phyloP scores from a whole-genome alignment of 2,888 invertebrate genomes.

The Ptychoptera albimana region DNA sequence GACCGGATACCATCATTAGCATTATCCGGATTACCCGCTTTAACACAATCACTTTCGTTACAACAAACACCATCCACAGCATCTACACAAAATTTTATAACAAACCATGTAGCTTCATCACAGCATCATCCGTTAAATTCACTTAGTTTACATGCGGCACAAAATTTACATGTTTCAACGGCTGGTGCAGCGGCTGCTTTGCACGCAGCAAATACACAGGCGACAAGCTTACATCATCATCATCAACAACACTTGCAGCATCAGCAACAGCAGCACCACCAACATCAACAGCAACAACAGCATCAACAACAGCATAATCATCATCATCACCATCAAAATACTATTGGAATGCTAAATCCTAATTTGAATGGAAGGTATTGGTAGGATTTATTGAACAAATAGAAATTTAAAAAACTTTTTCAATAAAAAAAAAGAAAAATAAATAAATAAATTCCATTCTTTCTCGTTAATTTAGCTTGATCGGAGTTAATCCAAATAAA shows the following conservation, averaged over 20 bases:
- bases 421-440: too few species aligned
- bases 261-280: conserved; percentile 12
- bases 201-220: conserved; percentile 9
- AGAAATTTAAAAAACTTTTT: too few species aligned
- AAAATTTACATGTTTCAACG: conserved; percentile 11
- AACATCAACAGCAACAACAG: conserved; percentile 16
- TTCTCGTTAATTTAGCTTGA: too few species aligned
- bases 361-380: background rate
- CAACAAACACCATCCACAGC: conserved; percentile 20
- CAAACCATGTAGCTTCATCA: conserved; percentile 11
- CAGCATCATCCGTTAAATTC: conserved; percentile 23
- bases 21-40: conserved; percentile 27
- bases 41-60: conserved; percentile 24
- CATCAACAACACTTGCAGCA: conserved; percentile 17
- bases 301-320: conserved; percentile 14
- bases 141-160: conserved; percentile 16
- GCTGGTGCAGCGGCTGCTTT: background rate
- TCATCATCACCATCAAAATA: conserved; percentile 28
- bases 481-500: conserved; percentile 23
- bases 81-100: conserved; percentile 23
- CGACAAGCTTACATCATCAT: conserved; percentile 15
- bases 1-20: conserved; percentile 31
- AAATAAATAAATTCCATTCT: too few species aligned
- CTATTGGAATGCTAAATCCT: too few species aligned
- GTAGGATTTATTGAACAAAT: background rate